Percentiles rank a stretch among this genome's conserved stretches.
Evolutionary conservation across 2,888 invertebrate genomes (phyloP).

Genomic region (Drosophila kokeensis): DNA sequence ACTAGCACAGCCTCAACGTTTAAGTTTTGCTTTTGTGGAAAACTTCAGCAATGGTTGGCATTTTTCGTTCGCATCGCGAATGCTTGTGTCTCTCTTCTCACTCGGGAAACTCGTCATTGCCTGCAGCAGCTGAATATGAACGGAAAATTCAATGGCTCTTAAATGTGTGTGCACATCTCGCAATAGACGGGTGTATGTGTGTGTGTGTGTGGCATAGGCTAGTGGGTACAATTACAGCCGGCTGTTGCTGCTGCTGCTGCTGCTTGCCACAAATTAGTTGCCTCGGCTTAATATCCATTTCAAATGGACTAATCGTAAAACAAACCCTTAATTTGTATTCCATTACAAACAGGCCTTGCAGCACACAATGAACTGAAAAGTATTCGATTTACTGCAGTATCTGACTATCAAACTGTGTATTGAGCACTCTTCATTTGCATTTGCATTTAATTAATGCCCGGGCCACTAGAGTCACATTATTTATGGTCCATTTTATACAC

Average conservation of each 20-base stretch:
- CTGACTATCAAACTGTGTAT: conserved; percentile 11
- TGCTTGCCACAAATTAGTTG: background rate
- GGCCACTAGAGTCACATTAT: conserved; percentile 89
- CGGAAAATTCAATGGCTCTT: conserved; percentile 18
- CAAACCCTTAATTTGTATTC: background rate
- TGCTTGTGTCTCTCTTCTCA: background rate
- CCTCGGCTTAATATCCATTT: conserved; percentile 25
- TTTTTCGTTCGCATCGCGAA: conserved; percentile 3
- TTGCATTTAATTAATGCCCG: conserved; percentile 63
- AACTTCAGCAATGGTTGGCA: conserved; percentile 18
- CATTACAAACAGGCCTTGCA: background rate
- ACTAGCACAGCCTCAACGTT: conserved; percentile 21
- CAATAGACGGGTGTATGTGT: conserved; percentile 4
- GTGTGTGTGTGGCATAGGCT: conserved; percentile 6
- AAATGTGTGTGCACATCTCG: conserved; percentile 22
- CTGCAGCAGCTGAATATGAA: conserved; percentile 14
- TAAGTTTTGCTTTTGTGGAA: conserved; percentile 22
- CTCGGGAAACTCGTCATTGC: background rate
- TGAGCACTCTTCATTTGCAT: conserved; percentile 57
- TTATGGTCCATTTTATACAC: conserved; percentile 90
- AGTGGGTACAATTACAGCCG: background rate
- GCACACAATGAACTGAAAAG: background rate
- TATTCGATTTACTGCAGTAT: conserved; percentile 10
- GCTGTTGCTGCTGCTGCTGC: conserved; percentile 1
- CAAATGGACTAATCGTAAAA: conserved; percentile 29